These are phyloP conservation scores for Heliconius charithonia DNA, from an alignment of 2,888 invertebrate genomes.

Conservation along the genomic window DNA sequence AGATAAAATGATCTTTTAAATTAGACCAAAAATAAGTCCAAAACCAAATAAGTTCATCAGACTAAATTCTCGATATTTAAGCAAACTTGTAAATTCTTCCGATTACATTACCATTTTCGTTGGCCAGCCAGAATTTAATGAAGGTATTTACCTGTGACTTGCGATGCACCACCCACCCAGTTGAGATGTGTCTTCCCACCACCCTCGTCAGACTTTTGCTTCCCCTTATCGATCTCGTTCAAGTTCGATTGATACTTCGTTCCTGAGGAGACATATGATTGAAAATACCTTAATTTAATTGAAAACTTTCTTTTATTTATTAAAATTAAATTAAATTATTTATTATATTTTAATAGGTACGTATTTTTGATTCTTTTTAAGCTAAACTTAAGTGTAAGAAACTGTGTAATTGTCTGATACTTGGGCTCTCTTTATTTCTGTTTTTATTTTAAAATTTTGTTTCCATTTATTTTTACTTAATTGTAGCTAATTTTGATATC, in stretches of 20 bases:
- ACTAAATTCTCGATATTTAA: neutral
- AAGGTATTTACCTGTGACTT: slow-evolving; percentile 70
- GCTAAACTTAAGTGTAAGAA: neutral
- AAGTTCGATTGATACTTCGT: slow-evolving; percentile 89
- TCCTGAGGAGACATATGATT: slow-evolving; percentile 76
- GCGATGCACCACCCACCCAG: slow-evolving; percentile 81
- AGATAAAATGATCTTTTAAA: neutral
- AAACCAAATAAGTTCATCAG: neutral
- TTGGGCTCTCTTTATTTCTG: neutral
- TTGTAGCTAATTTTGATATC: too few species aligned
- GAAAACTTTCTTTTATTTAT: neutral
- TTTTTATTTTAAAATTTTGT: neutral
- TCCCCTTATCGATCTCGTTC: slow-evolving; percentile 91
- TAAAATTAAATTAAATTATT: neutral
- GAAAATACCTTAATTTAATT: slow-evolving; percentile 39
- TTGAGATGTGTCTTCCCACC: slow-evolving; percentile 81
- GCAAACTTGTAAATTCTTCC: slow-evolving; percentile 24
- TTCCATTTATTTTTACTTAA: too few species aligned
- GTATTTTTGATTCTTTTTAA: neutral
- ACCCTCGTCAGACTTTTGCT: slow-evolving; percentile 88
- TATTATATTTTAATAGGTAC: neutral
- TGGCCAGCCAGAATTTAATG: slow-evolving; percentile 27
- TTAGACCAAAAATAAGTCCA: neutral
- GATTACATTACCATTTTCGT: slow-evolving; percentile 28
- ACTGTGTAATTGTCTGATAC: neutral